Conservation (phyloP, 1,140 invertebrate genomes). For the Cecropterus lyciades region DNA sequence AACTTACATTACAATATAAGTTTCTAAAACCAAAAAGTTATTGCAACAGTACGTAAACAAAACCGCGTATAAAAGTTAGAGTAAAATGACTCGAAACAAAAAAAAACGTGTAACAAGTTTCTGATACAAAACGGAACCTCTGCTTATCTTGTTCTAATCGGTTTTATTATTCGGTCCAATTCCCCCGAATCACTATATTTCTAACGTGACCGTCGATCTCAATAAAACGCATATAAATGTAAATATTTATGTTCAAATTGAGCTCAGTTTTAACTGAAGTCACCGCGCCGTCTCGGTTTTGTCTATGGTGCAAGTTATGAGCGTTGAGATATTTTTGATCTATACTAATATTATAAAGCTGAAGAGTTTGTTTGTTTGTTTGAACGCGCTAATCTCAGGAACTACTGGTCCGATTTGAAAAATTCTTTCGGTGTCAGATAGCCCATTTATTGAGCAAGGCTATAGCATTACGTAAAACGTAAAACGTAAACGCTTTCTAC, state of each 20-base stretch:
- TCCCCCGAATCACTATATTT: slow-evolving; percentile 45
- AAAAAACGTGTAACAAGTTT: slow-evolving; percentile 12
- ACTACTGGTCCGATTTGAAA: too few species aligned
- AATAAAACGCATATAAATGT: slow-evolving; percentile 62
- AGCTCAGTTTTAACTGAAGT: slow-evolving; percentile 59
- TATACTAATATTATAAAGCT: too few species aligned
- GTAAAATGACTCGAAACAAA: background rate
- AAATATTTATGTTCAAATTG: slow-evolving; percentile 70
- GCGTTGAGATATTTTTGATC: background rate
- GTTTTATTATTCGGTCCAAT: slow-evolving; percentile 35
- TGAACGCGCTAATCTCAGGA: too few species aligned
- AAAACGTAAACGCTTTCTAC: too few species aligned
- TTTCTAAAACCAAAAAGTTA: too few species aligned
- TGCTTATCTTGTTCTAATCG: slow-evolving; percentile 26
- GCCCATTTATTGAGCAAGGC: too few species aligned
- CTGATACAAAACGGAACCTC: slow-evolving; percentile 27
- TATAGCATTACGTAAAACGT: too few species aligned
- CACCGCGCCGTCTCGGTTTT: slow-evolving; percentile 37
- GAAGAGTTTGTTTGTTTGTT: too few species aligned
- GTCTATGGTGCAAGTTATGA: slow-evolving; percentile 36
- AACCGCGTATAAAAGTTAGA: too few species aligned
- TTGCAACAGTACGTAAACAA: too few species aligned
- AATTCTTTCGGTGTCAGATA: too few species aligned
- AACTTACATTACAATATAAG: too few species aligned
- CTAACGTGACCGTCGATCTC: slow-evolving; percentile 34